Evolutionary conservation across 2,113 vertebrate species (phyloP), one percentile per base, ranked within the genome.

Genomic region (Vicugna pacos): DNA sequence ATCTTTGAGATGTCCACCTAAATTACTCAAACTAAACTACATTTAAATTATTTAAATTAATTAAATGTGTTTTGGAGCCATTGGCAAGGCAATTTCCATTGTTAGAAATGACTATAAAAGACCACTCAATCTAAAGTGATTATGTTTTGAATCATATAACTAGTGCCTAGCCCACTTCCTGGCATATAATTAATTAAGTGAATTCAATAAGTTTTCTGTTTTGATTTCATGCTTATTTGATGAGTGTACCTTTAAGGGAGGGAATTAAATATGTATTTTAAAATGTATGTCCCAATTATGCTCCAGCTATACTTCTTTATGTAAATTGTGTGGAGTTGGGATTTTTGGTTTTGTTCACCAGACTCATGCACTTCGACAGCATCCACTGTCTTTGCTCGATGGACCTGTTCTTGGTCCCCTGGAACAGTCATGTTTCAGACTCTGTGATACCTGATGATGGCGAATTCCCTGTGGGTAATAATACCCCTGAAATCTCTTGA

Each of bases 201-300:
- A 67, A 77, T 95, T 95, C 13, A 42, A 28, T 77, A 8, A 50
- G 65, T 89, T 11, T 30, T 88, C 2, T 90, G 16, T 82, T 90
- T 17, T 48, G 30, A 64, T n/a, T 82, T 60, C 32, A 38, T 91
- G 11, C 6, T 87, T 8, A 26, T 35, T 62, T 54, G 24, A 1
- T 62, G 11, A 48, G 22, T 46, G 0, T 50, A 28, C 1, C 16
- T 16, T 50, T 75, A 72, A 56, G n/a, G 10, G 15, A 67, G 4
- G 3, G 6, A 65, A 38, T 72, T 5, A 38, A 28, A 3, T 24
- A 5, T 35, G 5, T 58, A 16, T 93, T 69, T 9, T 12, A 60
- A 52, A 2, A 38, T n/a, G 35, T 64, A 1, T 38, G 5, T 22
- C 70, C 38, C 6, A 60, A 13, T 60, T 79, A 13, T 6, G 70